phyloP scores from a whole-genome alignment of 1,140 invertebrate genomes.

The Drosophila ironensis region DNA sequence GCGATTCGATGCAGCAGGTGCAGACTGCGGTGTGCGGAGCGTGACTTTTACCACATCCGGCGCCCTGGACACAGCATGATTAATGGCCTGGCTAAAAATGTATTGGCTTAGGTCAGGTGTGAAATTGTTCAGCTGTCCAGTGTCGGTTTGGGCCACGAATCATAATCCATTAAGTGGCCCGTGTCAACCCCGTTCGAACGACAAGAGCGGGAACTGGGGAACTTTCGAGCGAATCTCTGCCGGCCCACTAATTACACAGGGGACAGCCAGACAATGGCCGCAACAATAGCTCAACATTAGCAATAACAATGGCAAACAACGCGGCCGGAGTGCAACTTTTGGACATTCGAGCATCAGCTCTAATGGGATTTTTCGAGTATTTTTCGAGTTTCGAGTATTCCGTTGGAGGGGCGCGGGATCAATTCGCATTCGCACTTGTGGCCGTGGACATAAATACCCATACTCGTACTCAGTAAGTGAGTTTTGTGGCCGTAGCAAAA shows the following conservation, averaged over 20 bases:
- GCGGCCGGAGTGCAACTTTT: conserved; percentile 22
- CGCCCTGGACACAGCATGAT: conserved; percentile 48
- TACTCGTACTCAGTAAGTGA: conserved; percentile 15
- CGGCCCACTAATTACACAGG: conserved; percentile 61
- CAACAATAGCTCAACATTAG: conserved; percentile 6
- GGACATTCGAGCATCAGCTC: conserved; percentile 37
- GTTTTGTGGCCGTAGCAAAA: conserved; percentile 35
- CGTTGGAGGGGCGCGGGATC: conserved; percentile 35
- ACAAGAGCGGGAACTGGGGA: conserved; percentile 21
- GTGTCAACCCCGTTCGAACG: conserved; percentile 10
- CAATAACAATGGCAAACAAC: conserved; percentile 29
- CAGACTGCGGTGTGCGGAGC: neutral
- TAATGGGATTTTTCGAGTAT: conserved; percentile 42
- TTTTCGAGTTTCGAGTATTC: neutral
- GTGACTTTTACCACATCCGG: conserved; percentile 40
- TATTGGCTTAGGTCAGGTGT: conserved; percentile 44
- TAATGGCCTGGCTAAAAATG: conserved; percentile 21
- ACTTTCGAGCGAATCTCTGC: conserved; percentile 53
- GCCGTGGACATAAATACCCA: conserved; percentile 32
- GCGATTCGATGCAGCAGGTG: conserved; percentile 22
- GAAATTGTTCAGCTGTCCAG: conserved; percentile 37
- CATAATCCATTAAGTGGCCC: conserved; percentile 64
- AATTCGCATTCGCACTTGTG: conserved; percentile 45
- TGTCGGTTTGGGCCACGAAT: conserved; percentile 13
- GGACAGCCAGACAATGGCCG: conserved; percentile 28